phyloP scores from a whole-genome alignment of 2,888 invertebrate species.

The Nomada ferruginata region DNA sequence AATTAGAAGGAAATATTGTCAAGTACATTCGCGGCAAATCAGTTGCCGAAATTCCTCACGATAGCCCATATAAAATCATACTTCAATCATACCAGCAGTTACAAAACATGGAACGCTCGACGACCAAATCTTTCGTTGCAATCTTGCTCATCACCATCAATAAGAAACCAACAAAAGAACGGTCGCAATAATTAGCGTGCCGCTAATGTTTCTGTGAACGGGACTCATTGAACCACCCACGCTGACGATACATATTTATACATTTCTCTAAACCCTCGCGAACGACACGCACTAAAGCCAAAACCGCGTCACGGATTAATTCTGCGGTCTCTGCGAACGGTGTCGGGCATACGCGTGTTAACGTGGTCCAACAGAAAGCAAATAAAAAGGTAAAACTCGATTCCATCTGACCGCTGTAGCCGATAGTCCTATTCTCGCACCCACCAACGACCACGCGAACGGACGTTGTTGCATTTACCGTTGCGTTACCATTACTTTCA shows the following conservation, averaged over 20 bases:
- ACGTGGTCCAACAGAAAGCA: background rate
- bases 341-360: background rate
- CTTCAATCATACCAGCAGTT: background rate
- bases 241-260: slow-evolving; percentile 1
- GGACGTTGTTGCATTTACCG: slow-evolving; percentile 28
- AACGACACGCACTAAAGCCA: background rate
- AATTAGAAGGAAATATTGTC: no score
- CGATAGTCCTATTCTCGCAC: slow-evolving; percentile 4
- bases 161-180: background rate
- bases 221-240: slow-evolving; percentile 9
- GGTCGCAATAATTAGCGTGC: slow-evolving; percentile 1
- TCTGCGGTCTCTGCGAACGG: background rate
- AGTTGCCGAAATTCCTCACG: no score
- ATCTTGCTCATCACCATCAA: background rate
- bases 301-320: slow-evolving; percentile 2
- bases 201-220: slow-evolving; percentile 15
- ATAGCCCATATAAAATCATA: no score
- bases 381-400: background rate
- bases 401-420: background rate
- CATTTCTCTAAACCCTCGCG: background rate
- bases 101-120: background rate
- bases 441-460: background rate
- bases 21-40: no score
- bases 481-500: slow-evolving; percentile 25
- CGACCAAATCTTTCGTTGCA: background rate